phyloP scores from a whole-genome alignment of 2,888 invertebrate species.

The Erebia aethiops region DNA sequence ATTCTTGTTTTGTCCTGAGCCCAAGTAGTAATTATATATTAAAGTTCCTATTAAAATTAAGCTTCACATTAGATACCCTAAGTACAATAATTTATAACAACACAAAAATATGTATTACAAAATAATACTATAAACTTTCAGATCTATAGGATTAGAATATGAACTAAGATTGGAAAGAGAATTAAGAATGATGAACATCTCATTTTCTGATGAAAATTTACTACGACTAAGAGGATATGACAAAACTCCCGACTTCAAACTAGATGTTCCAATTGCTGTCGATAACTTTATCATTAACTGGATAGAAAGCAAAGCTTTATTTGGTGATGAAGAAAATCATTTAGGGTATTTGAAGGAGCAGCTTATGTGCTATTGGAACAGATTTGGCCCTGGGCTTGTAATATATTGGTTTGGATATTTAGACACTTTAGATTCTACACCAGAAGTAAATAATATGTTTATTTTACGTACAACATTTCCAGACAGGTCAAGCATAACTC shows the following conservation, averaged over 20 bases:
- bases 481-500: constrained; percentile 71
- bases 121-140: constrained; percentile 55
- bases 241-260: constrained; percentile 96
- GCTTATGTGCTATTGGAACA: constrained; percentile 94
- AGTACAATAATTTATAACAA: no score
- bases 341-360: constrained; percentile 92
- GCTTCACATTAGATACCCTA: no score
- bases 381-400: constrained; percentile 96
- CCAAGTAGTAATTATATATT: no score
- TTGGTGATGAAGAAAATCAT: constrained; percentile 93
- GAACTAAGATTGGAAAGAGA: constrained; percentile 88
- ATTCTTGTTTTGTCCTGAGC: not conserved
- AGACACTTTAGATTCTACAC: constrained; percentile 86
- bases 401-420: constrained; percentile 98
- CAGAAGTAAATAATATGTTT: constrained; percentile 85
- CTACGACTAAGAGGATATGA: constrained; percentile 93
- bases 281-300: constrained; percentile 94
- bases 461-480: constrained; percentile 82
- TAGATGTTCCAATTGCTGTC: constrained; percentile 93
- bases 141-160: constrained; percentile 92
- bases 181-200: constrained; percentile 75
- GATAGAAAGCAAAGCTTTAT: constrained; percentile 98
- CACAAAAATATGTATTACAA: no score
- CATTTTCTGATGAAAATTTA: constrained; percentile 88
- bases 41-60: no score